Conservation (phyloP, 2,888 invertebrate genomes). For the Seira sanloemensis region DNA sequence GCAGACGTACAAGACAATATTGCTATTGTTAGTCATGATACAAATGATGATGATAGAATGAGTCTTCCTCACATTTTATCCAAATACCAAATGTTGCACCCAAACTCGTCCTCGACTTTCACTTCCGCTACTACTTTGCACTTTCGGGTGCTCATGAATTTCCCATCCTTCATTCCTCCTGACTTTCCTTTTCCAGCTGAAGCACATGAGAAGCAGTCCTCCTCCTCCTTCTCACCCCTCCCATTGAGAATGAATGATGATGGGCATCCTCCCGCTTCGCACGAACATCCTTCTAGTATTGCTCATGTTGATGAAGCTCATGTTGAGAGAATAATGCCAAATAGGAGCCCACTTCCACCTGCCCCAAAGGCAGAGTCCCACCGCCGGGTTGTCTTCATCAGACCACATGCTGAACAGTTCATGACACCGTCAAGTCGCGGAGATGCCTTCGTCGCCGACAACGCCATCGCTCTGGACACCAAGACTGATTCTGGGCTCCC, state of each 20-base stretch:
- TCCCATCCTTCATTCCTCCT: conserved; percentile 41
- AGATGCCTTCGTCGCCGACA: not conserved
- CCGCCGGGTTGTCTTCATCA: not conserved
- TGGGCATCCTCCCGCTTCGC: not conserved
- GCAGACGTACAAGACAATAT: not conserved
- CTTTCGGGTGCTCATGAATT: conserved; percentile 31
- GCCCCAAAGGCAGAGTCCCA: conserved; percentile 31
- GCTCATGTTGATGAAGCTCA: conserved; percentile 1
- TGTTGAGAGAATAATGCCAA: conserved; percentile 23
- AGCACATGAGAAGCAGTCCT: not conserved
- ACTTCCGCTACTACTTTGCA: conserved; percentile 1
- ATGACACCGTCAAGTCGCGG: conserved; percentile 24
- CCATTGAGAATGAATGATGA: conserved; percentile 2
- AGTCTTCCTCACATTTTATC: conserved; percentile 1
- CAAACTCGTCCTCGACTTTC: conserved; percentile 3
- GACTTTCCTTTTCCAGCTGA: conserved; percentile 27
- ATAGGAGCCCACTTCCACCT: conserved; percentile 38
- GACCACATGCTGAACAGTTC: conserved; percentile 30
- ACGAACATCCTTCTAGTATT: conserved; percentile 2
- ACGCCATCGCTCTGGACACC: conserved; percentile 13
- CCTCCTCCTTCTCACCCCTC: not conserved
- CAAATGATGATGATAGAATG: conserved; percentile 6
- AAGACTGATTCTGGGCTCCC: conserved; percentile 27
- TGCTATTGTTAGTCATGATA: not conserved
- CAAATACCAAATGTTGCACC: not conserved